These are phyloP conservation scores for Anthoscopus minutus DNA, from an alignment of 2,113 vertebrate genomes.

Conservation along the genomic window DNA sequence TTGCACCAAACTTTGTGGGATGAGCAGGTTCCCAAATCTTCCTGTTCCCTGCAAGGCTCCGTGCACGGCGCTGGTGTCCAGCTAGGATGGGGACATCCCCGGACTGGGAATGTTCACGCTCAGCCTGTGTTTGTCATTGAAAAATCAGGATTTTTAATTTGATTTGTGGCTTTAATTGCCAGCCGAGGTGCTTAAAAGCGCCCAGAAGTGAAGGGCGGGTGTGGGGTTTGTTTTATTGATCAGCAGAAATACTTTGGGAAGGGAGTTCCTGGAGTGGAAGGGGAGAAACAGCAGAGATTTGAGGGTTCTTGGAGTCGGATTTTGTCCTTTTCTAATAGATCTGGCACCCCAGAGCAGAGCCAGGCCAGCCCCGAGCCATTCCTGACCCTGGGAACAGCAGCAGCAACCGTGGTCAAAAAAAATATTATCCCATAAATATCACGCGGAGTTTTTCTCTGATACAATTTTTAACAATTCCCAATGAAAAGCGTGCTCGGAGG, in stretches of 20 bases:
- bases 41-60: background rate
- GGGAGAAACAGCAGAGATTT: background rate
- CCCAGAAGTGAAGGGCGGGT: accelerated
- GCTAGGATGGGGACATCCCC: background rate
- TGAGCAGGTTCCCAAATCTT: background rate
- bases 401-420: accelerated
- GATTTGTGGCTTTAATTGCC: background rate
- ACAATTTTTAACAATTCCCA: background rate
- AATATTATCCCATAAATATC: background rate
- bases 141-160: accelerated
- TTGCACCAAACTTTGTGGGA: background rate
- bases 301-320: accelerated
- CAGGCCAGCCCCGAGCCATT: accelerated
- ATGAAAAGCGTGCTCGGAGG: accelerated
- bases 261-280: background rate
- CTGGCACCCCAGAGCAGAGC: background rate
- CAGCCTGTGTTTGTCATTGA: accelerated
- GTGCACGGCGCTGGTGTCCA: accelerated
- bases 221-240: background rate
- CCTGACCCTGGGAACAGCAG: accelerated
- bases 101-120: accelerated
- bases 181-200: accelerated
- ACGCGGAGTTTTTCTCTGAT: background rate
- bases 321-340: background rate
- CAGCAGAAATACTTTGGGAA: background rate